Percentiles rank a stretch among this genome's conserved stretches.
Conservation (phyloP, 2,888 invertebrate genomes). For the Dromius quadrimaculatus region DNA sequence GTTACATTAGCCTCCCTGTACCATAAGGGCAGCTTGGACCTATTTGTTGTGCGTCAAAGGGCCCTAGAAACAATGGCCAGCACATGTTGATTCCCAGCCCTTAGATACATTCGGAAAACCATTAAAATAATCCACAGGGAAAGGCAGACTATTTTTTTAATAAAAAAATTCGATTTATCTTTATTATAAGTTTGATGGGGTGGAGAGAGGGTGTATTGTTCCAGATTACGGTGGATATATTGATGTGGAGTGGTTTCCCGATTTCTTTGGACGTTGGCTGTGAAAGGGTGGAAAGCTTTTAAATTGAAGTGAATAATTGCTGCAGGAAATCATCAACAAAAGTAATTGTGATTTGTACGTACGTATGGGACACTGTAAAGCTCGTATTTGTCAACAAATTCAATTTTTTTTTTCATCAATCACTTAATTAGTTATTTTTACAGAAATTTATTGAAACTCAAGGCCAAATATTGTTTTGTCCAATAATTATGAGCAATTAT, state of each 20-base stretch:
- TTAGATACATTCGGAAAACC: slow-evolving; percentile 36
- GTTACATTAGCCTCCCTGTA: slow-evolving; percentile 6
- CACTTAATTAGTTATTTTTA: no score
- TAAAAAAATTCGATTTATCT: slow-evolving; percentile 42
- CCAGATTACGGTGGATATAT: slow-evolving; percentile 27
- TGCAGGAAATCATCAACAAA: no score
- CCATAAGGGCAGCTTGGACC: slow-evolving; percentile 2
- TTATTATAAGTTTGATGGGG: slow-evolving; percentile 30
- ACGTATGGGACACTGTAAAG: no score
- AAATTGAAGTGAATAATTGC: slow-evolving; percentile 25
- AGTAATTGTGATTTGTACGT: no score
- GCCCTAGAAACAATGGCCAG: slow-evolving; percentile 37
- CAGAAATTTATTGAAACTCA: no score
- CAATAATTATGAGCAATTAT: no score
- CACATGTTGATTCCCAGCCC: slow-evolving; percentile 41
- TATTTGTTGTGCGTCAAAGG: slow-evolving; percentile 35
- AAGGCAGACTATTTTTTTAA: slow-evolving; percentile 32
- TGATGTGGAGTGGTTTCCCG: neutral
- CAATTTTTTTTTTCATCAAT: no score
- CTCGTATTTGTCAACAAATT: no score
- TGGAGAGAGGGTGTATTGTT: slow-evolving; percentile 28
- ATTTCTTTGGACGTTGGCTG: neutral
- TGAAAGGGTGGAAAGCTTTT: neutral
- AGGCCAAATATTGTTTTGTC: no score
- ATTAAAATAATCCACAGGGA: slow-evolving; percentile 35